Conservation (phyloP, 1,140 invertebrate species). For the Zaprionus africanus region DNA sequence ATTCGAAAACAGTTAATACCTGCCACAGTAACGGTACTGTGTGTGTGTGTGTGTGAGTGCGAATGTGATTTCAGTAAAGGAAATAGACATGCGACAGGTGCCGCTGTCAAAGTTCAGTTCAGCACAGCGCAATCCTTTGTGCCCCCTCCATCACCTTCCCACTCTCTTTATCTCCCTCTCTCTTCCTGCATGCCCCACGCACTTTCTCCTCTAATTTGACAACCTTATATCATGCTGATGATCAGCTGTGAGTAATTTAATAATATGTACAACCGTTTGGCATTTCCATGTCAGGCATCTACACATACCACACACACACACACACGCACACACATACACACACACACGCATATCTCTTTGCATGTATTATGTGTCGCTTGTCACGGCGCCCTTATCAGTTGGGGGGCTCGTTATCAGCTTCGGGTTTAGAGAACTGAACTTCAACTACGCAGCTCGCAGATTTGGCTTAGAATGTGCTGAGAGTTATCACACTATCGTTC, state of each 20-base stretch:
- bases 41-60: neutral
- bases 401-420: slow-evolving; percentile 26
- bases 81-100: slow-evolving; percentile 17
- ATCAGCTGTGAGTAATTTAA: slow-evolving; percentile 40
- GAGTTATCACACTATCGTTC: neutral
- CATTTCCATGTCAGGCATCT: slow-evolving; percentile 21
- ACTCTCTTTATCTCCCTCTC: neutral
- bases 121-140: neutral
- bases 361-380: neutral
- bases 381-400: slow-evolving; percentile 29
- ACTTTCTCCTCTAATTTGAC: neutral
- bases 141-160: too few relatives aligned
- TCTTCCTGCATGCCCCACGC: too few relatives aligned
- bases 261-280: slow-evolving; percentile 26
- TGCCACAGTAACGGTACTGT: slow-evolving; percentile 42
- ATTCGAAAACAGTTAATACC: slow-evolving; percentile 60
- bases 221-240: slow-evolving; percentile 20
- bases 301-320: slow-evolving; percentile 3
- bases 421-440: slow-evolving; percentile 10
- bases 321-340: neutral
- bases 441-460: slow-evolving; percentile 13
- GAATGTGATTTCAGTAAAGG: slow-evolving; percentile 11
- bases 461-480: slow-evolving; percentile 2
- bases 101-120: slow-evolving; percentile 26
- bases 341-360: too few relatives aligned